A percentile compares a stretch with the other conserved stretches of the same genome.
phyloP scores from a whole-genome alignment of 2,888 invertebrate species.

The Pimpla rufipes region DNA sequence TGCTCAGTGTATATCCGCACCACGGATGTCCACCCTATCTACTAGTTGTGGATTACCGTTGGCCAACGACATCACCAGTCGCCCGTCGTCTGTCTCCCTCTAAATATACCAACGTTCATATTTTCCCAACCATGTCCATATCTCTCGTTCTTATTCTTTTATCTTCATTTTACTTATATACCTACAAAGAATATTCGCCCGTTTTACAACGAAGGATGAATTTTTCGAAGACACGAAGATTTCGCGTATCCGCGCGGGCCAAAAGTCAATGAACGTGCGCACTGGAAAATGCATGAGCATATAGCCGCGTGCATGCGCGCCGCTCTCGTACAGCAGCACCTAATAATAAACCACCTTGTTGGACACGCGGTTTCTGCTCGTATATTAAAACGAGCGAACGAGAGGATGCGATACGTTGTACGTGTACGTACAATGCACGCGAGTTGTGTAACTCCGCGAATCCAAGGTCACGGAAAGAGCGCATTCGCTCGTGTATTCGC shows the following conservation, averaged over 20 bases:
- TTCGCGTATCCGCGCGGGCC: background rate
- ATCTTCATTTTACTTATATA: too few relatives aligned
- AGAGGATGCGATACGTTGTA: slow-evolving; percentile 7
- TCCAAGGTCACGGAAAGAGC: slow-evolving; percentile 61
- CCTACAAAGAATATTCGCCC: too few relatives aligned
- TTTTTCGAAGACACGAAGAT: background rate
- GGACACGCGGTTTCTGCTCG: slow-evolving; percentile 42
- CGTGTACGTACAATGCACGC: slow-evolving; percentile 49
- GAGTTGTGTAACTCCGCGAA: slow-evolving; percentile 64
- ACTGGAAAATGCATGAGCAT: background rate
- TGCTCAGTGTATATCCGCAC: too few relatives aligned
- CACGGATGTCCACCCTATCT: too few relatives aligned
- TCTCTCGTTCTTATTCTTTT: too few relatives aligned
- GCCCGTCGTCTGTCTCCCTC: too few relatives aligned
- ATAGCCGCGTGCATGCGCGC: slow-evolving; percentile 4
- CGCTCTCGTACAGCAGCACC: slow-evolving; percentile 23
- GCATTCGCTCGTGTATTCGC: slow-evolving; percentile 52
- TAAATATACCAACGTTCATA: too few relatives aligned
- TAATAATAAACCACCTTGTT: slow-evolving; percentile 59
- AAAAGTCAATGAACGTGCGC: background rate
- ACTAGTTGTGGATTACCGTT: too few relatives aligned
- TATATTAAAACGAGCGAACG: slow-evolving; percentile 44
- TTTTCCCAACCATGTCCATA: too few relatives aligned
- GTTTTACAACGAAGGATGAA: too few relatives aligned
- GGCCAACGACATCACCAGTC: too few relatives aligned